phyloP scores from a whole-genome alignment of 2,888 invertebrate species.

The Osmoderma eremita region DNA sequence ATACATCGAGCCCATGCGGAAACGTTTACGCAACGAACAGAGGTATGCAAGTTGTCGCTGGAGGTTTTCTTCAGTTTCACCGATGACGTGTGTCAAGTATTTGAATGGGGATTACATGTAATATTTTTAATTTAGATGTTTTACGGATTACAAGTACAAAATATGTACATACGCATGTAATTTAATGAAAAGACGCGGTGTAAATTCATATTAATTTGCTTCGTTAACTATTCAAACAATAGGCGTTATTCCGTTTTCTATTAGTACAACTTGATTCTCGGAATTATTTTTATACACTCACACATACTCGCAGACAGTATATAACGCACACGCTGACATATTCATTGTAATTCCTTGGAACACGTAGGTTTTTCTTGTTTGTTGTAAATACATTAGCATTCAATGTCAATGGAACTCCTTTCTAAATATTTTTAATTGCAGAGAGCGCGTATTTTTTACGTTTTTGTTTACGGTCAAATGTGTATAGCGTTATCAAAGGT shows the following conservation, averaged over 20 bases:
- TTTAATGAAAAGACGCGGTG: too few relatives aligned
- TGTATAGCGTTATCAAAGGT: conserved; percentile 3
- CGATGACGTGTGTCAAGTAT: too few relatives aligned
- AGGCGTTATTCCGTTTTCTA: conserved; percentile 4
- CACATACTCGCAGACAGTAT: not conserved
- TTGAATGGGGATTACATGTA: too few relatives aligned
- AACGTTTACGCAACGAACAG: too few relatives aligned
- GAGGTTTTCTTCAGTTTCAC: too few relatives aligned
- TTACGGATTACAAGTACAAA: too few relatives aligned
- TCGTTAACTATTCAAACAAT: too few relatives aligned
- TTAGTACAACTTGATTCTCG: conserved; percentile 17
- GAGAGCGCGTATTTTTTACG: conserved; percentile 21
- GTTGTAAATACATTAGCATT: conserved; percentile 33
- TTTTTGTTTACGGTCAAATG: conserved; percentile 18
- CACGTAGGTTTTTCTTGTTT: conserved; percentile 22
- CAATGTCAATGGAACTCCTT: conserved; percentile 42
- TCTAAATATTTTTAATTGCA: conserved; percentile 35
- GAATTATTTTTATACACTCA: conserved; percentile 7
- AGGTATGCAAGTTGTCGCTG: too few relatives aligned
- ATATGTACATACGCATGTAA: too few relatives aligned
- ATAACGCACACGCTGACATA: conserved; percentile 3
- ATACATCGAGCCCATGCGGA: too few relatives aligned
- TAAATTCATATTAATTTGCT: too few relatives aligned
- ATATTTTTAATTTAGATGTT: too few relatives aligned
- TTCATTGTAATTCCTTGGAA: conserved; percentile 1